Base-by-base conservation (phyloP, 2,888 invertebrate species). In the Leptothorax acervorum region DNA sequence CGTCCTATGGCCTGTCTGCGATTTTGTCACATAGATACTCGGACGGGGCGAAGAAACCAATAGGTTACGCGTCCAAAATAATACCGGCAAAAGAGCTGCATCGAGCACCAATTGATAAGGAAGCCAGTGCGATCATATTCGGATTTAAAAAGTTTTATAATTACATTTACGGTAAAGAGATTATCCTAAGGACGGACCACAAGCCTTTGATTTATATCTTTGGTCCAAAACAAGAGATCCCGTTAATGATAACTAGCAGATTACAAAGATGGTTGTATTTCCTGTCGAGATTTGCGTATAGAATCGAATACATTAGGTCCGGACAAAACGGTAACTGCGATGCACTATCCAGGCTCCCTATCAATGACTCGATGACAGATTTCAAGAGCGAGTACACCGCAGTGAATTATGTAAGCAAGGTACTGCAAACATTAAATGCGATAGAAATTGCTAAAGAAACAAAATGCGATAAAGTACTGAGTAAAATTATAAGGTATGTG, bases 81-180 rank as follows among this genome's bases (percentile, higher is more conserved):
- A 82, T 85, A 8, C 74, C 63, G 23, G 23, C 2, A 28, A 82
- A 70, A 4, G 88, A 90, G 78, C 12, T 78, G 18, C 86, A 76
- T 23, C n/a, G 86, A 3, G 73, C 85, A 31, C 87, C 87, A n/a
- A 45, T 85, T 0, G 87, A 90, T 28, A 89, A 90, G 63, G 87
- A 89, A 57, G 87, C 88, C 0, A 81, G 57, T 23, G 23, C 23
- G 23, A 23, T 23, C 23, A 23, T 23, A 23, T 23, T 23, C 23
- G 23, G 23, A 23, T 23, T 23, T 23, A 23, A 23, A 23, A 23
- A 23, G 23, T 23, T 23, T 23, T 23, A 23, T 23, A 23, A 23
- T 23, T 23, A 23, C 23, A 23, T 23, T 23, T 23, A 23, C 23
- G 23, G 23, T 23, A 70, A 51, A 35, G 76, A 87, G 39, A 78